Base-by-base conservation (phyloP, 2,888 invertebrate species). In the Melikaiella ostensackeni region DNA sequence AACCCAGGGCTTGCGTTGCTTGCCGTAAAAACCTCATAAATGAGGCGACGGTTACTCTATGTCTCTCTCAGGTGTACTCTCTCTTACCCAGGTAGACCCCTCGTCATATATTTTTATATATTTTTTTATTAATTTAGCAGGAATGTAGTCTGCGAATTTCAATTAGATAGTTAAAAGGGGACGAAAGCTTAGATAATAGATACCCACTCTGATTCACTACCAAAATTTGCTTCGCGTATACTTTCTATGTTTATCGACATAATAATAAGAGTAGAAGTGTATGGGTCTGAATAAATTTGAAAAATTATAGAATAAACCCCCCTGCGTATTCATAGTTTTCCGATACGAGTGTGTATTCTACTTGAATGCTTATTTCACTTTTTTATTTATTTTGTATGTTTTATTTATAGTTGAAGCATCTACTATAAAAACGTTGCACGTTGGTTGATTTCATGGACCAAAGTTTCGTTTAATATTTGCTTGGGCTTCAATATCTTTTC, bases 1-100 rank as follows among this genome's bases (percentile, higher is more conserved):
- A 78, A 75, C 62, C 63, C 11, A n/a, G 75, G 42, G 78, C 78
- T 75, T 70, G 75, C 62, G 62, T 66, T 33, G 38, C 66, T 59
- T 74, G 35, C 61, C 74, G 74, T 78, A 78, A 78, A 78, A 78
- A 74, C 42, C 63, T 63, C 76, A 76, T 78, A 78, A 78, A 78
- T 46, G 75, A n/a, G 33, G 50, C 63, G 73, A 66, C 59, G 78
- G 74, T 76, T 30, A 59, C 76, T 78, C 33, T 38, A 75, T 75
- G 57, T 66, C 64, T 55, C 27, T 62, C 42, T 62, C n/a, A 64
- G 57, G 77, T 64, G 63, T 35, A 63, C 63, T 70, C 76, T 38
- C 63, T 78, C 75, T 70, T 78, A 59, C 62, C 78, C 62, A 75
- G 62, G 75, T 70, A 64, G 75, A 75, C 75, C 70, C 66, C 75